phyloP scores from a whole-genome alignment of 2,888 invertebrate species.

The Apamea anceps region DNA sequence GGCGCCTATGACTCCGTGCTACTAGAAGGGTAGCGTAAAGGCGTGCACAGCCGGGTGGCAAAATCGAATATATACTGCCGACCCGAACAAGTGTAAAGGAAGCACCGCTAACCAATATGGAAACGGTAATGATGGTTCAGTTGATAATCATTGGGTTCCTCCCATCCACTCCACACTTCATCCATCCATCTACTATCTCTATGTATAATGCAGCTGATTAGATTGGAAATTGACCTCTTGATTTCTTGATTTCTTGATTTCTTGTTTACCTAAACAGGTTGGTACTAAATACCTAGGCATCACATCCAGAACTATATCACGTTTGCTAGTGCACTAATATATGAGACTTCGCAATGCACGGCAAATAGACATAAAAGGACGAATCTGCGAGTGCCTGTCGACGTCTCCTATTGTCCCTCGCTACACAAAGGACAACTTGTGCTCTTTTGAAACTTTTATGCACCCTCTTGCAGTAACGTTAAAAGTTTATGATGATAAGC shows the following conservation, averaged over 20 bases:
- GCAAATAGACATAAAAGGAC: slow-evolving; percentile 37
- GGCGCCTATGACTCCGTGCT: not conserved
- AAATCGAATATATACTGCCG: not conserved
- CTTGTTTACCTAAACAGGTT: not conserved
- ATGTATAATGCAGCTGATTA: not conserved
- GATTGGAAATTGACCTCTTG: not conserved
- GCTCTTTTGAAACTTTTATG: slow-evolving; percentile 55
- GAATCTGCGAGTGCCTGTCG: slow-evolving; percentile 30
- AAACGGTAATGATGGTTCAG: not conserved
- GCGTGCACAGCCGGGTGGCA: not conserved
- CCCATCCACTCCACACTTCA: too few species aligned
- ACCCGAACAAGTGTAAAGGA: not conserved
- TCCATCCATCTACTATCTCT: not conserved
- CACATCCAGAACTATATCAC: not conserved
- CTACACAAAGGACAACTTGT: slow-evolving; percentile 49
- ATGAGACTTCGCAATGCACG: slow-evolving; percentile 16
- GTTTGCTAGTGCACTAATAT: slow-evolving; percentile 21
- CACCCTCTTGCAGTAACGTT: slow-evolving; percentile 21
- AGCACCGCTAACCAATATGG: not conserved
- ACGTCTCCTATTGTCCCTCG: slow-evolving; percentile 44
- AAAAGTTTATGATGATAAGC: slow-evolving; percentile 35
- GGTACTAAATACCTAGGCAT: not conserved
- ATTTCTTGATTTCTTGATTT: too few species aligned
- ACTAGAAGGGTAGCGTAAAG: not conserved
- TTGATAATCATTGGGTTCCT: not conserved